Evolutionary conservation across 1,140 invertebrate genomes (phyloP).

Genomic region (Trichomalopsis sarcophagae): DNA sequence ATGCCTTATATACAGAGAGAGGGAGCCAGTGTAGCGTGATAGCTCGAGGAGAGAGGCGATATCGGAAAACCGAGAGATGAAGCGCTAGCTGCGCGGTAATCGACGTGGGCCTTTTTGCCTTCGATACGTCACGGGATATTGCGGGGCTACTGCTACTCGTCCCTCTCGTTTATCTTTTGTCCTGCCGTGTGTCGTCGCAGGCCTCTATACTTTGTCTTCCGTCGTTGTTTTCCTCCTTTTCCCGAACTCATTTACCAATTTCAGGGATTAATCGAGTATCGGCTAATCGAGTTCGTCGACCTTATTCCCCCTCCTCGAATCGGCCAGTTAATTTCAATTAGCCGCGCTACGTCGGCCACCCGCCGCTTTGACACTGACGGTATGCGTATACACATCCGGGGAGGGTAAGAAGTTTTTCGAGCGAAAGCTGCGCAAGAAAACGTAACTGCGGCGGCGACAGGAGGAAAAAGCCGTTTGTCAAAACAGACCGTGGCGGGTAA

Average conservation of each 20-base stretch:
- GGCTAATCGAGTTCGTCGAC: slow-evolving; percentile 18
- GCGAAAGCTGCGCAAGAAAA: background rate
- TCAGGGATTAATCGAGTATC: slow-evolving; percentile 16
- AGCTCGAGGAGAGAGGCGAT: background rate
- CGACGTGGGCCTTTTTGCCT: slow-evolving; percentile 23
- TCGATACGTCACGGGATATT: slow-evolving; percentile 19
- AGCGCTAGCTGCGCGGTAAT: slow-evolving; percentile 6
- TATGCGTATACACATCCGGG: background rate
- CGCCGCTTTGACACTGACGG: background rate
- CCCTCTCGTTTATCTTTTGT: slow-evolving; percentile 27
- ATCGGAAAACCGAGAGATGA: slow-evolving; percentile 18
- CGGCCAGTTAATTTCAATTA: slow-evolving; percentile 20
- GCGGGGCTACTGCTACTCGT: background rate
- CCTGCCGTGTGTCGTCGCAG: background rate
- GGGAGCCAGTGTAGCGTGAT: background rate
- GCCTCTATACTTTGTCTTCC: background rate
- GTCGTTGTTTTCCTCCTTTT: background rate
- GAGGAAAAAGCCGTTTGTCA: background rate
- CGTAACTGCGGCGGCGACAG: background rate
- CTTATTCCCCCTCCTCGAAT: background rate
- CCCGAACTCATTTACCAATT: slow-evolving; percentile 35
- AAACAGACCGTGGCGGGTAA: background rate
- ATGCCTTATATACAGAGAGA: background rate
- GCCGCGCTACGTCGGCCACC: background rate
- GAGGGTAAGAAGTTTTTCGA: background rate